Base-by-base conservation (phyloP, 2,797 vertebrate species). In the Selene dorsalis region DNA sequence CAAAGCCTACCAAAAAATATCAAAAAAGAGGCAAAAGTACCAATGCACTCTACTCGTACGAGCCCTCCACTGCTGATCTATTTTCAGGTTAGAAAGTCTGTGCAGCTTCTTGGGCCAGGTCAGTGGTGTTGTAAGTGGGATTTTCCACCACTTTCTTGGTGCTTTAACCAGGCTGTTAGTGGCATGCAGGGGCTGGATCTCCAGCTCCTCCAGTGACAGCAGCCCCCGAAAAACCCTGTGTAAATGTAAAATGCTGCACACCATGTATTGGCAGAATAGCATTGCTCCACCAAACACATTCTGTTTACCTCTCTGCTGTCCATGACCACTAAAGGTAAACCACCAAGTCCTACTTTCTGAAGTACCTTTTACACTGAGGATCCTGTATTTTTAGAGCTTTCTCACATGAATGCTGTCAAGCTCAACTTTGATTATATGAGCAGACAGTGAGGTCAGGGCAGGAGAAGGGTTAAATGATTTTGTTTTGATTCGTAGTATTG, bases 401-500 rank as follows among this genome's bases (percentile, higher is more conserved):
- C 16, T 12, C 2, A 2, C 6, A 35, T 14, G 3, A 38, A 20
- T 45, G 18, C 8, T 13, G 16, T 63, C 28, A 75, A 55, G 6
- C 9, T 22, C 30, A 2, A 11, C 14, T 47, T 48, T 62, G 3
- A 79, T 63, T 41, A 60, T 47, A 56, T 43, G 47, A 72, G 62
- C 38, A 70, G 55, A 68, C 6, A 79, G 39, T 60, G 75, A 64
- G 75, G 73, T 84, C 81, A 70, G 11, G 80, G 90, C 81, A 83
- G 73, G 62, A 86, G 78, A 93, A 84, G 93, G 90, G 94, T 94
- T 94, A 93, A 93, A 71, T 78, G 26, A 91, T 85, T 91, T 89
- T 93, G 88, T 93, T 94, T 93, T 91, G 81, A 93, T 90, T 92
- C 77, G 80, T 87, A 30, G 77, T 78, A 92, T 94, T 94, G 92